Evolutionary conservation across 2,113 vertebrate species (phyloP).

Genomic region (Eulemur rufifrons): DNA sequence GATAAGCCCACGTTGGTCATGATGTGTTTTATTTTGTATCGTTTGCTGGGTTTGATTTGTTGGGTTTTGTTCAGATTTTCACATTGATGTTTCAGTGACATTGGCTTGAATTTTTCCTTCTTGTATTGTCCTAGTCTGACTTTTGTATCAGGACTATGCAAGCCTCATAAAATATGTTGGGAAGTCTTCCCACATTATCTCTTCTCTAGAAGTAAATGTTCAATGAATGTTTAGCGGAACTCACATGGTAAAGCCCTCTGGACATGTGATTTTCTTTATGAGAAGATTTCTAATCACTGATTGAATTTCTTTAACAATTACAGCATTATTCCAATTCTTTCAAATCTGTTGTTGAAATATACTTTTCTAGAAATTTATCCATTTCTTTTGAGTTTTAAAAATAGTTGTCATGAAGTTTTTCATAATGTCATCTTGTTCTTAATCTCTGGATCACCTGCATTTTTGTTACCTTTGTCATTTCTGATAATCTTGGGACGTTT

Average conservation of each 20-base stretch:
- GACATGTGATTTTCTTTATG: not conserved
- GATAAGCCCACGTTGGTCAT: not conserved
- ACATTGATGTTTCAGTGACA: not conserved
- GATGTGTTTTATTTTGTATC: not conserved
- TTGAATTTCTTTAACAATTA: constrained; percentile 16
- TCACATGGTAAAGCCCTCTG: not conserved
- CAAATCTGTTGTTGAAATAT: not conserved
- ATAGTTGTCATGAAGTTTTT: not conserved
- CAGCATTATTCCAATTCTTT: not conserved
- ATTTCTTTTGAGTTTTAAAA: constrained; percentile 24
- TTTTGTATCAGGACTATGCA: not conserved
- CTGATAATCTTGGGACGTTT: not conserved
- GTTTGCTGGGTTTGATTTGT: not conserved
- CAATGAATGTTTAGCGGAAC: not conserved
- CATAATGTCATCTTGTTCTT: not conserved
- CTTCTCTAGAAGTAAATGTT: constrained; percentile 21
- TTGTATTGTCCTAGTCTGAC: not conserved
- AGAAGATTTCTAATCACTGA: constrained; percentile 16
- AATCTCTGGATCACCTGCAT: not conserved
- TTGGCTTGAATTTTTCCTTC: not conserved
- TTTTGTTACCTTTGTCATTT: not conserved
- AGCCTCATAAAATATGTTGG: not conserved
- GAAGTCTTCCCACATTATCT: not conserved
- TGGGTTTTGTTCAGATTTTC: constrained; percentile 5
- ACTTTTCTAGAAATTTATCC: not conserved